These are phyloP conservation scores for Sphaerophoria rueppellii DNA, from an alignment of 2,888 invertebrate species.

Conservation along the genomic window DNA sequence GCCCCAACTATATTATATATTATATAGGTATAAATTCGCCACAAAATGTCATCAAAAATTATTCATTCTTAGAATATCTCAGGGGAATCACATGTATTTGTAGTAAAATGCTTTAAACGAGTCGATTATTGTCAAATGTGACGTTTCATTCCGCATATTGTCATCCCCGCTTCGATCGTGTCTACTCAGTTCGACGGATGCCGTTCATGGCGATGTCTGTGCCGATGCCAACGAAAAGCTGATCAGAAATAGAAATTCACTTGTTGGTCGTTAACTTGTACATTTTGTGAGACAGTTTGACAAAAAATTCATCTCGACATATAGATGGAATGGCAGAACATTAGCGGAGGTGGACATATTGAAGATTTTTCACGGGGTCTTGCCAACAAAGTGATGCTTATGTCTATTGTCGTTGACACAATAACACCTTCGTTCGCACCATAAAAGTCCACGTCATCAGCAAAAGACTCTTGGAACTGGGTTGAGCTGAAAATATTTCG, in stretches of 20 bases:
- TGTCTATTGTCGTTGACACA: not conserved
- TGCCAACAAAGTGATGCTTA: slow-evolving; percentile 43
- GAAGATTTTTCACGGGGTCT: slow-evolving; percentile 16
- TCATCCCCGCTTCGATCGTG: slow-evolving; percentile 19
- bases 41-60: slow-evolving; percentile 20
- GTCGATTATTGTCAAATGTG: slow-evolving; percentile 25
- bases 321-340: not conserved
- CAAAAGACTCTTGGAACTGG: slow-evolving; percentile 10
- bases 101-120: slow-evolving; percentile 12
- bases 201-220: slow-evolving; percentile 43
- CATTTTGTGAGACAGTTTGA: not conserved
- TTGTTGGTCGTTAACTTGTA: slow-evolving; percentile 11
- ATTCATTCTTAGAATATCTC: slow-evolving; percentile 59
- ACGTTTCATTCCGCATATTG: slow-evolving; percentile 44
- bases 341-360: slow-evolving; percentile 3
- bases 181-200: not conserved
- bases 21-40: slow-evolving; percentile 10
- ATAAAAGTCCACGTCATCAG: slow-evolving; percentile 69
- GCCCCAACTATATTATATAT: no score
- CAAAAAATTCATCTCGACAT: slow-evolving; percentile 9
- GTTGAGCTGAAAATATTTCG: slow-evolving; percentile 25
- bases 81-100: slow-evolving; percentile 45
- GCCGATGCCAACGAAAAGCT: not conserved
- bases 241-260: slow-evolving; percentile 39
- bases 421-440: slow-evolving; percentile 42